Evolutionary conservation across 2,888 invertebrate genomes (phyloP).

Genomic region (Steinernema carpocapsae): DNA sequence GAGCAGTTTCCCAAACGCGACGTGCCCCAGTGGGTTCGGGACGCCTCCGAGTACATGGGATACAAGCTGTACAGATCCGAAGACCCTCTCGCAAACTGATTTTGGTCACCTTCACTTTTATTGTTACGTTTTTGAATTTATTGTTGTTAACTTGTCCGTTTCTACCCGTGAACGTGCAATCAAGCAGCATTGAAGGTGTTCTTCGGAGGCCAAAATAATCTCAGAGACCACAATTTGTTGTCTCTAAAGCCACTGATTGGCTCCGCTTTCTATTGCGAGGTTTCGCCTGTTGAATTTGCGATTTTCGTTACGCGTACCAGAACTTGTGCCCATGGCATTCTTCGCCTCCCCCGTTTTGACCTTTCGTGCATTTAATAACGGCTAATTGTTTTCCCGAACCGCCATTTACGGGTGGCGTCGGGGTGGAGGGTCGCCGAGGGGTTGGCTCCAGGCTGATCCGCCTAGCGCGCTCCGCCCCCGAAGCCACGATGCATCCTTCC

Average conservation of each 20-base stretch:
- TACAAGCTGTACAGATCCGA: slow-evolving; percentile 39
- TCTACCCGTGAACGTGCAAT: not conserved
- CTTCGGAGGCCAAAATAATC: too few species aligned
- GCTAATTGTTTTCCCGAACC: slow-evolving; percentile 17
- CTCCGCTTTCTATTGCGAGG: too few species aligned
- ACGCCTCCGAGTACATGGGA: slow-evolving; percentile 59
- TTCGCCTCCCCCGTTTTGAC: not conserved
- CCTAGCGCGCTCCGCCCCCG: not conserved
- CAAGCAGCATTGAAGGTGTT: too few species aligned
- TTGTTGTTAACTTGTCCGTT: not conserved
- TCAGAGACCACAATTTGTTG: too few species aligned
- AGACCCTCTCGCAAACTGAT: not conserved
- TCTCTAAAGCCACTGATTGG: too few species aligned
- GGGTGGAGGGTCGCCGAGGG: not conserved
- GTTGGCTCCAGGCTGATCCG: not conserved
- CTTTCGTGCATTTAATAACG: not conserved
- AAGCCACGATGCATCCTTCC: not conserved
- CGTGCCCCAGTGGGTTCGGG: slow-evolving; percentile 60
- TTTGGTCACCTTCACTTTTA: not conserved
- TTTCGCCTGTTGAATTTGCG: too few species aligned
- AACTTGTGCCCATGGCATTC: not conserved
- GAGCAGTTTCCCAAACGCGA: slow-evolving; percentile 49
- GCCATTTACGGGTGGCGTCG: not conserved
- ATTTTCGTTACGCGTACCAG: too few species aligned
- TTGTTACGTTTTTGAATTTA: not conserved